A percentile compares a stretch with the other conserved stretches of the same genome.
phyloP scores from a whole-genome alignment of 2,113 vertebrate species.

The Gulo gulo region DNA sequence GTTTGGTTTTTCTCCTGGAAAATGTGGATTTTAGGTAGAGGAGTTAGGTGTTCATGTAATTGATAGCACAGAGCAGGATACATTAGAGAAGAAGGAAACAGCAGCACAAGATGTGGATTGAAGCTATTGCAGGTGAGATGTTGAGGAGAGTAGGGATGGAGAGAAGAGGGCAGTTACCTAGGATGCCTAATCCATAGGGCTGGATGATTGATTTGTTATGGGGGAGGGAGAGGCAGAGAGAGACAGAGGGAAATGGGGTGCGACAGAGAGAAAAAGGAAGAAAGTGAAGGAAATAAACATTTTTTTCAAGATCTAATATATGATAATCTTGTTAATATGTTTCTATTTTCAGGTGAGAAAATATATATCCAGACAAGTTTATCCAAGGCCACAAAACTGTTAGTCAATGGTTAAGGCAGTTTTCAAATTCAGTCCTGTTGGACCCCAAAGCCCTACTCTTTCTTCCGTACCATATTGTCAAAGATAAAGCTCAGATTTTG shows the following conservation, averaged over 20 bases:
- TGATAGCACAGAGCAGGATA: background rate
- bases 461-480: background rate
- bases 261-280: background rate
- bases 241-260: background rate
- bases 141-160: background rate
- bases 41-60: background rate
- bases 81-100: background rate
- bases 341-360: background rate
- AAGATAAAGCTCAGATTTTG: background rate
- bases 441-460: background rate
- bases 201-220: background rate
- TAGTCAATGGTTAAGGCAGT: background rate
- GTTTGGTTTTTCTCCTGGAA: background rate
- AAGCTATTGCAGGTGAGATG: background rate
- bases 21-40: background rate
- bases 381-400: background rate
- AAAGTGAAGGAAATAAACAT: background rate
- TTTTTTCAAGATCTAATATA: background rate
- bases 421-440: background rate
- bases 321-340: background rate
- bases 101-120: background rate
- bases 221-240: background rate
- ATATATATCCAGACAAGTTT: background rate
- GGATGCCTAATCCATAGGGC: background rate
- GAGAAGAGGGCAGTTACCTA: background rate